Evolutionary conservation across 2,888 invertebrate genomes (phyloP).

Genomic region (Tenthredo distinguenda): DNA sequence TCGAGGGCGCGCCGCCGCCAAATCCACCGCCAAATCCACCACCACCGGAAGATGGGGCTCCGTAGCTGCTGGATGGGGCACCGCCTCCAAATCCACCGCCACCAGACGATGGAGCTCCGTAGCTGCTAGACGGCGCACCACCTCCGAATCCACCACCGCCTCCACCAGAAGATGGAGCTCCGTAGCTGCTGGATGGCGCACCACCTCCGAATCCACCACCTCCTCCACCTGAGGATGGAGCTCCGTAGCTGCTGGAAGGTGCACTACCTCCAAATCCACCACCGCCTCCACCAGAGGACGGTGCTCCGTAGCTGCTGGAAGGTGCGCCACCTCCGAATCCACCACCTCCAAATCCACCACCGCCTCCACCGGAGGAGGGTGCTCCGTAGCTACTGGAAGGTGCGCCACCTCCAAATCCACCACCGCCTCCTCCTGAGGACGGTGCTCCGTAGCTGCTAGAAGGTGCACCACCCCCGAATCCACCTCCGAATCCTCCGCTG

Average conservation of each 20-base stretch:
- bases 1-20: slow-evolving; percentile 63
- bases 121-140: slow-evolving; percentile 77
- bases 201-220: slow-evolving; percentile 58
- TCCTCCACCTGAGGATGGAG: slow-evolving; percentile 49
- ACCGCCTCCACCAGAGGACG: slow-evolving; percentile 64
- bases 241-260: not conserved
- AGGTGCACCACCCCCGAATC: slow-evolving; percentile 62
- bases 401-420: slow-evolving; percentile 61
- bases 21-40: slow-evolving; percentile 66
- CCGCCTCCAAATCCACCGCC: slow-evolving; percentile 67
- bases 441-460: slow-evolving; percentile 75
- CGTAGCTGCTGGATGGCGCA: slow-evolving; percentile 68
- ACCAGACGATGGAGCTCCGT: slow-evolving; percentile 77
- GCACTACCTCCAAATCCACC: slow-evolving; percentile 66
- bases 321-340: slow-evolving; percentile 67
- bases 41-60: slow-evolving; percentile 47
- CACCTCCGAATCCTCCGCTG: slow-evolving; percentile 58
- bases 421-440: slow-evolving; percentile 65
- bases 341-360: slow-evolving; percentile 57
- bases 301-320: slow-evolving; percentile 79
- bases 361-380: slow-evolving; percentile 57
- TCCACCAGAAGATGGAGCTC: slow-evolving; percentile 70
- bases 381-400: slow-evolving; percentile 55
- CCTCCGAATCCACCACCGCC: slow-evolving; percentile 62
- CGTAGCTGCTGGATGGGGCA: not conserved